Percentiles rank a stretch among this genome's conserved stretches.
These are phyloP conservation scores for Myanophis thanlyinensis DNA, from an alignment of 2,113 vertebrate species.

Conservation along the genomic window DNA sequence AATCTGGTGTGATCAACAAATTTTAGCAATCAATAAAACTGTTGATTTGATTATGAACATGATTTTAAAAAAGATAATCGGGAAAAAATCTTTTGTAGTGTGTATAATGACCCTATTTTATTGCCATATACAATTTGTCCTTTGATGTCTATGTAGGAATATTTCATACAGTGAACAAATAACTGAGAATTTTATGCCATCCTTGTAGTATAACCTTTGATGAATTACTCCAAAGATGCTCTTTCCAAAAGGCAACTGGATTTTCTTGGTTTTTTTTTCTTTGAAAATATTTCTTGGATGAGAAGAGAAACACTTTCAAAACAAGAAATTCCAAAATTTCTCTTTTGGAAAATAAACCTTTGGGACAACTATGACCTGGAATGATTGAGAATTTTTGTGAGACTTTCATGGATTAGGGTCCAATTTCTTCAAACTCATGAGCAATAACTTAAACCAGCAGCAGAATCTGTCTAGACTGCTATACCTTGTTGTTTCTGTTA, in stretches of 20 bases:
- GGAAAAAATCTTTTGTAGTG: neutral
- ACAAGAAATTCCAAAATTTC: neutral
- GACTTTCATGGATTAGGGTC: neutral
- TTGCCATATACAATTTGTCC: neutral
- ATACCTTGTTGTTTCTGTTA: neutral
- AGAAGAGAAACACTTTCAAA: neutral
- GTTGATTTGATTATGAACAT: neutral
- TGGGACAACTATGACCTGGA: neutral
- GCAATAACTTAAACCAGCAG: neutral
- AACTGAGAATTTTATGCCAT: neutral
- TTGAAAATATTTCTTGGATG: neutral
- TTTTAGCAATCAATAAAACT: neutral
- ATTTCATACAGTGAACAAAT: neutral
- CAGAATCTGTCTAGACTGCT: neutral
- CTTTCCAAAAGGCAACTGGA: neutral
- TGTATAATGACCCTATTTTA: neutral
- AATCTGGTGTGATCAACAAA: neutral
- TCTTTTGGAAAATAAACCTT: neutral
- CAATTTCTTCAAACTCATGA: neutral
- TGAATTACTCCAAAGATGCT: neutral
- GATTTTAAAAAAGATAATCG: neutral
- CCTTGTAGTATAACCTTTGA: neutral
- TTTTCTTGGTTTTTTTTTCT: neutral
- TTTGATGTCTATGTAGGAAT: neutral
- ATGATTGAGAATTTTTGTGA: neutral